Base-by-base conservation (phyloP, 1,140 invertebrate genomes). In the Acromyrmex heyeri region DNA sequence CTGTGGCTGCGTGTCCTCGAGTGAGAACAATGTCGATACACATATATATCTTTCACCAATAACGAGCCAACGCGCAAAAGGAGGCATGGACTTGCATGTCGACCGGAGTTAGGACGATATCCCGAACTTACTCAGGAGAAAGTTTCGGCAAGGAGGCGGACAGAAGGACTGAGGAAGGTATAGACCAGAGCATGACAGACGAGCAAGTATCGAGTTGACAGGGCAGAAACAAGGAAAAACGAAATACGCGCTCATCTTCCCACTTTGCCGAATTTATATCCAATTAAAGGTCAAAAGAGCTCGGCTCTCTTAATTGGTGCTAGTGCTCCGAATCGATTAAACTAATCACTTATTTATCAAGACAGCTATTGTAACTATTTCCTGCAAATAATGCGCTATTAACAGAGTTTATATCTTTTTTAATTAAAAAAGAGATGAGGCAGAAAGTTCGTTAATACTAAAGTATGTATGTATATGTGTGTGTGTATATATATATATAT, bases 51-150 rank as follows among this genome's bases (percentile, higher is more conserved):
- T 21, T 53, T 48, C 88, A 87, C 75, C 75, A 76, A 86, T 75
- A 86, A 61, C 59, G 24, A 62, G 78, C 85, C 65, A 72, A n/a
- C 48, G 38, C 27, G 75, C 38, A 21, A 69, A 70, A 57, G 62
- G 65, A 78, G 83, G 12, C 27, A 48, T 16, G 53, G 87, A 64
- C 69, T 85, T 83, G 83, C 65, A 88, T 87, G 85, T 86, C 83
- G 82, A 67, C 73, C 44, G 59, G 86, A 88, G 90, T 90, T 91
- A 88, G 83, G 86, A 87, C 87, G 91, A 91, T 91, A 91, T 90
- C 86, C 88, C 55, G 48, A 91, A 91, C 86, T 91, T 91, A 86
- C 86, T 83, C 62, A 48, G 24, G 61, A 55, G 69, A 86, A 91
- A 91, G 88, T 91, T 92, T 87, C 82, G 87, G 73, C 50, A 86